Conservation (phyloP, 1,140 invertebrate genomes). For the Cherax destructor region DNA sequence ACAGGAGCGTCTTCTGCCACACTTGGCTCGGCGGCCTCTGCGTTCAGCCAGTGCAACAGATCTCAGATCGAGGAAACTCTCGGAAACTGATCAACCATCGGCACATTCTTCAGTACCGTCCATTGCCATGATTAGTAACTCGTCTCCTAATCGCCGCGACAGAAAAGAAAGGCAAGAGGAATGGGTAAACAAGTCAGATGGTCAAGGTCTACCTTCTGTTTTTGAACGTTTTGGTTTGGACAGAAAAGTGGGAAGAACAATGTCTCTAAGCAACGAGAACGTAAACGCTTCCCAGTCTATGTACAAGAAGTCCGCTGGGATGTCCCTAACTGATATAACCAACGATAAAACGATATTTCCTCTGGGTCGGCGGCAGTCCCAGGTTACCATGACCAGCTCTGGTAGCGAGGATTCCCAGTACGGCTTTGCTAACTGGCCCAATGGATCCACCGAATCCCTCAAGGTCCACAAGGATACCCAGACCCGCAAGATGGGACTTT, state of each 20-base stretch:
- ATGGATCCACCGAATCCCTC: neutral
- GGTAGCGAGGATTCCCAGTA: constrained; percentile 42
- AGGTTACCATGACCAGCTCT: neutral
- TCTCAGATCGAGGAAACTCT: neutral
- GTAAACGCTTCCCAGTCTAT: neutral
- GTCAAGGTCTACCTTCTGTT: neutral
- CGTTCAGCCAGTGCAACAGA: constrained; percentile 12
- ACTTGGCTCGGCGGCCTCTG: neutral
- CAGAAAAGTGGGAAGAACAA: neutral
- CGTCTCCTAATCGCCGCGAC: neutral
- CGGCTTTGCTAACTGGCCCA: constrained; percentile 28
- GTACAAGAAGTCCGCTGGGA: constrained; percentile 35
- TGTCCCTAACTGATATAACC: constrained; percentile 35
- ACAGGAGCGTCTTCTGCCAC: neutral
- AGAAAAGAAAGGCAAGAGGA: neutral
- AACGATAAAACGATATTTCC: constrained; percentile 34
- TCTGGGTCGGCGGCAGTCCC: constrained; percentile 8
- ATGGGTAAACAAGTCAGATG: neutral
- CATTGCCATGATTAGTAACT: no score
- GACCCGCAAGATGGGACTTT: constrained; percentile 13
- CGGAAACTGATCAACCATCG: no score
- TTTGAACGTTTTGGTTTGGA: neutral
- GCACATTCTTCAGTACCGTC: neutral
- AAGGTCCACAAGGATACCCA: neutral
- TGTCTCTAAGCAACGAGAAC: constrained; percentile 36